phyloP scores from a whole-genome alignment of 2,888 invertebrate genomes.

The Periphyllus acericola region DNA sequence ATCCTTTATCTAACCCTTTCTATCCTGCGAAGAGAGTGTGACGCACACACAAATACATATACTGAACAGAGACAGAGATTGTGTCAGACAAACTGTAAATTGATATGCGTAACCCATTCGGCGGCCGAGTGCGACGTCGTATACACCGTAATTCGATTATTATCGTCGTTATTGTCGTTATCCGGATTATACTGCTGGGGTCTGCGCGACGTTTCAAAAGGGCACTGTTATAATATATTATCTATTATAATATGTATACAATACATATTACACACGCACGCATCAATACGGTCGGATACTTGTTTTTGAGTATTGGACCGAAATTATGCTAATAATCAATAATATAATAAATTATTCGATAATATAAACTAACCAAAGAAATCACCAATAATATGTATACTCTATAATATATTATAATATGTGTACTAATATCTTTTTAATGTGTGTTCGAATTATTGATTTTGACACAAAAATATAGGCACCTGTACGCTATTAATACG shows the following conservation, averaged over 20 bases:
- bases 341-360: neutral
- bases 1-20: neutral
- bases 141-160: constrained; percentile 37
- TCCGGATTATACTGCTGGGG: constrained; percentile 25
- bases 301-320: neutral
- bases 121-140: constrained; percentile 5
- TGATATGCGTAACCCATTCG: constrained; percentile 49
- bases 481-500: too few species aligned
- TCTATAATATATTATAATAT: too few species aligned
- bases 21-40: neutral
- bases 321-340: neutral
- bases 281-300: neutral
- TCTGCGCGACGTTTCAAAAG: constrained; percentile 2
- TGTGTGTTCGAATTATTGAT: too few species aligned
- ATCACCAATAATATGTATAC: neutral
- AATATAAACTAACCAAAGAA: neutral
- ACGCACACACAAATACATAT: neutral
- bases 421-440: too few species aligned
- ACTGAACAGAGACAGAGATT: neutral
- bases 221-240: neutral
- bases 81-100: constrained; percentile 26
- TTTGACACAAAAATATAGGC: too few species aligned
- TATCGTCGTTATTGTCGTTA: constrained; percentile 41
- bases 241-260: neutral
- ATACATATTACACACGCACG: neutral